A percentile compares a stretch with the other conserved stretches of the same genome.
Conservation (phyloP, 2,113 vertebrate genomes). For the Hyla sarda region DNA sequence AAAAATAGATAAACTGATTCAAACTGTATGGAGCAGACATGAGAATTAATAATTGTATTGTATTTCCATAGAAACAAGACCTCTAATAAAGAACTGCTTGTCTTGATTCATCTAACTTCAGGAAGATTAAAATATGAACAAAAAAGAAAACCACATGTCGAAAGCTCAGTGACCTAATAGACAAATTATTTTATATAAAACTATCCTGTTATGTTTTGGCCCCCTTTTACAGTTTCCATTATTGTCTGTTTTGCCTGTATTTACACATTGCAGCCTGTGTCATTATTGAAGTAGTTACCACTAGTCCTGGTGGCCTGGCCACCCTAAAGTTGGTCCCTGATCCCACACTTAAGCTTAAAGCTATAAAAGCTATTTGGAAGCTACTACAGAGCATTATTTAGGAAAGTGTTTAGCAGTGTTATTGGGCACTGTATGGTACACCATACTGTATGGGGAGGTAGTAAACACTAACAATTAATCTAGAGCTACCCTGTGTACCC, state of each 20-base stretch:
- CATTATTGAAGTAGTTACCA: not conserved
- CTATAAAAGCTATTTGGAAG: no score
- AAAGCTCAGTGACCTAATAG: not conserved
- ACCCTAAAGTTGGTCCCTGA: not conserved
- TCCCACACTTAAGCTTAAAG: no score
- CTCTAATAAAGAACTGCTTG: slow-evolving; percentile 73
- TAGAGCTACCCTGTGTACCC: no score
- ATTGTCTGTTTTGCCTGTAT: no score
- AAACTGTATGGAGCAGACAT: slow-evolving; percentile 78
- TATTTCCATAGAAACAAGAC: slow-evolving; percentile 76
- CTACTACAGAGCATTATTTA: no score
- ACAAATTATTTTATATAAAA: not conserved
- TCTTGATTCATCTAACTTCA: slow-evolving; percentile 76
- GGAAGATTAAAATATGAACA: slow-evolving; percentile 34
- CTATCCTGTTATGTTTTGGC: not conserved
- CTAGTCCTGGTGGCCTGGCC: not conserved
- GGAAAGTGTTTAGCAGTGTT: no score
- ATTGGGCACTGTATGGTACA: no score
- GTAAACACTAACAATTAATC: no score
- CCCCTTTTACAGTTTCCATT: not conserved
- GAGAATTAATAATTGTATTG: slow-evolving; percentile 81
- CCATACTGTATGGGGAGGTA: no score
- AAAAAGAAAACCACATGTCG: not conserved
- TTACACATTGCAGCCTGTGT: not conserved
- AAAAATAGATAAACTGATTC: slow-evolving; percentile 79